phyloP scores from a whole-genome alignment of 1,140 invertebrate species.

The Zaprionus kolodkinae region DNA sequence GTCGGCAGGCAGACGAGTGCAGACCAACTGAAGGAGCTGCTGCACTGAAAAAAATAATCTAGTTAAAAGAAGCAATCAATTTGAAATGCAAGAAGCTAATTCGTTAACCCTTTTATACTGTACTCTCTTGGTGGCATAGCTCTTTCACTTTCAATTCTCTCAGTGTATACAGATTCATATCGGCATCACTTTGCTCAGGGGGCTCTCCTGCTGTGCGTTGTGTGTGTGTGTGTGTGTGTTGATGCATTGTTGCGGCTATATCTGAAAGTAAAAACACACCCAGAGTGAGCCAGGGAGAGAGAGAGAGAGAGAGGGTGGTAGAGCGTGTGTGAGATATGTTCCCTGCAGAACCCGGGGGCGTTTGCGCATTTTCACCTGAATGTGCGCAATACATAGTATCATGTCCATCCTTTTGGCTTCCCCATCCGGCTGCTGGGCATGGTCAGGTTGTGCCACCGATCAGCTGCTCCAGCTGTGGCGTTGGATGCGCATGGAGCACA shows the following conservation, averaged over 20 bases:
- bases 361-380: slow-evolving; percentile 22
- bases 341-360: slow-evolving; percentile 21
- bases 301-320: background rate
- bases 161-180: slow-evolving; percentile 23
- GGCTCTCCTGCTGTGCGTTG: slow-evolving; percentile 45
- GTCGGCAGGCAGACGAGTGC: slow-evolving; percentile 30
- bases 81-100: background rate
- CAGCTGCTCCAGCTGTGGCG: slow-evolving; percentile 62
- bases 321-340: slow-evolving; percentile 8
- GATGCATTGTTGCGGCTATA: slow-evolving; percentile 35
- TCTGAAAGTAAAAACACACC: slow-evolving; percentile 43
- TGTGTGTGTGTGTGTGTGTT: slow-evolving; percentile 10
- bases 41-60: slow-evolving; percentile 13
- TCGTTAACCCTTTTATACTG: background rate
- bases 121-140: background rate
- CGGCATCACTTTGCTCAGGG: slow-evolving; percentile 19
- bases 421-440: background rate
- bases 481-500: slow-evolving; percentile 76
- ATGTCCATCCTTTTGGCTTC: background rate
- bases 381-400: background rate
- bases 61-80: background rate
- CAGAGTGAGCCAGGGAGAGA: background rate
- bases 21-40: slow-evolving; percentile 35
- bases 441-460: slow-evolving; percentile 24
- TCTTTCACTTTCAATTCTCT: slow-evolving; percentile 8